Conservation (phyloP, 2,888 invertebrate genomes). For the Diaphora mendica region DNA sequence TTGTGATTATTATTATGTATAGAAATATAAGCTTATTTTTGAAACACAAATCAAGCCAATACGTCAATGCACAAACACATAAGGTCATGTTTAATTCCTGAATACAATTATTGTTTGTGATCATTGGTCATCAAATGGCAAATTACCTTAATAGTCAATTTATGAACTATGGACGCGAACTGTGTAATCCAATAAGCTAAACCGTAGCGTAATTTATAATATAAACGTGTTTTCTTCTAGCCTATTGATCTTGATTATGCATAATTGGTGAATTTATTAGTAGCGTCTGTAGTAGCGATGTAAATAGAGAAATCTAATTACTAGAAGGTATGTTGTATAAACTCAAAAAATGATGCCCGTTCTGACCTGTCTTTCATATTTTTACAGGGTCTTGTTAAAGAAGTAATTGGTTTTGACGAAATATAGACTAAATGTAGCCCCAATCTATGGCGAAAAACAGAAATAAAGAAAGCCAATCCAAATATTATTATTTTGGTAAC, state of each 20-base stretch:
- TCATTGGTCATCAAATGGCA: neutral
- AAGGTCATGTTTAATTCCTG: neutral
- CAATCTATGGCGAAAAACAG: neutral
- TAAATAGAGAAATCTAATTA: too few species aligned
- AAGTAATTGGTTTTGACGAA: neutral
- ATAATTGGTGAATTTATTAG: neutral
- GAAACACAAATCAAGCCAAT: neutral
- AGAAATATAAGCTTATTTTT: neutral
- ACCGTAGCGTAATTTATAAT: neutral
- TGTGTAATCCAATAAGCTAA: neutral
- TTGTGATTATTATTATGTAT: too few species aligned
- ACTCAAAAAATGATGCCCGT: neutral
- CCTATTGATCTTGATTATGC: too few species aligned
- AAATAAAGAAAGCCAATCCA: neutral
- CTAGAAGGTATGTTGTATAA: neutral
- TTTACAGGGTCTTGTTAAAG: neutral
- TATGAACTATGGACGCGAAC: neutral
- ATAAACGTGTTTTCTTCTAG: neutral
- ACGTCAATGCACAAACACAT: neutral
- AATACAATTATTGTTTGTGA: neutral
- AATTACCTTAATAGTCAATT: neutral
- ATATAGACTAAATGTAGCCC: neutral
- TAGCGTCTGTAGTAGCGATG: too few species aligned
- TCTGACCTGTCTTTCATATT: neutral
- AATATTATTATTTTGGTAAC: neutral